These are phyloP conservation scores for Platycnemis pennipes DNA, from an alignment of 2,888 invertebrate genomes.

Conservation along the genomic window DNA sequence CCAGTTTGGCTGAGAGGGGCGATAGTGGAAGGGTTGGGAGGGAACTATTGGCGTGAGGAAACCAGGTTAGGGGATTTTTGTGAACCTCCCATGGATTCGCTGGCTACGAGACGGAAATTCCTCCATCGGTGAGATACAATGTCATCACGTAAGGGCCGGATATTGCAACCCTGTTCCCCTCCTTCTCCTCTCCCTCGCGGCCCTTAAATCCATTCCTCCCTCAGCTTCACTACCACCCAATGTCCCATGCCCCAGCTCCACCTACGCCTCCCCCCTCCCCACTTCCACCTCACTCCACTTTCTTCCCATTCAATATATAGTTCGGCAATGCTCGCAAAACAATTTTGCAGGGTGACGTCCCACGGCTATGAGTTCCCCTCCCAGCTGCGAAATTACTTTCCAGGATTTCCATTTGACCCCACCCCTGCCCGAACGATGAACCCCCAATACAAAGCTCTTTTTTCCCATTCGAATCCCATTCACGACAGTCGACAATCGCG, in stretches of 20 bases:
- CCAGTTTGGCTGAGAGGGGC: not conserved
- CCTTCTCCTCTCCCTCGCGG: not conserved
- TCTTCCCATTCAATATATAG: not conserved
- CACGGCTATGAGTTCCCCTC: not conserved
- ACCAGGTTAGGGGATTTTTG: slow-evolving; percentile 3
- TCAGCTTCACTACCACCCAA: not conserved
- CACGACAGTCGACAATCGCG: not conserved
- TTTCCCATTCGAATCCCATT: not conserved
- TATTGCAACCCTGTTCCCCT: not conserved
- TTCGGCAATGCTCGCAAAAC: not conserved
- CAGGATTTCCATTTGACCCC: not conserved
- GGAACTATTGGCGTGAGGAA: not conserved
- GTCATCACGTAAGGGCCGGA: slow-evolving; percentile 32
- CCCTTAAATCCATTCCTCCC: not conserved
- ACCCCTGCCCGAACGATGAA: not conserved
- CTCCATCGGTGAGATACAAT: slow-evolving; percentile 22
- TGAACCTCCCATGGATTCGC: not conserved
- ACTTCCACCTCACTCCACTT: not conserved
- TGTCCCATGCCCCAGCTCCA: not conserved
- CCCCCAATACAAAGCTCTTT: not conserved
- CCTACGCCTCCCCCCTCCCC: not conserved
- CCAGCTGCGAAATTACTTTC: slow-evolving; percentile 6
- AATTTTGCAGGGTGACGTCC: not conserved
- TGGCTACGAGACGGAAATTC: not conserved
- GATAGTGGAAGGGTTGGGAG: not conserved